Percentiles rank a stretch among this genome's conserved stretches.
Evolutionary conservation across 2,888 invertebrate species (phyloP).

Genomic region (Parnassius glacialis): DNA sequence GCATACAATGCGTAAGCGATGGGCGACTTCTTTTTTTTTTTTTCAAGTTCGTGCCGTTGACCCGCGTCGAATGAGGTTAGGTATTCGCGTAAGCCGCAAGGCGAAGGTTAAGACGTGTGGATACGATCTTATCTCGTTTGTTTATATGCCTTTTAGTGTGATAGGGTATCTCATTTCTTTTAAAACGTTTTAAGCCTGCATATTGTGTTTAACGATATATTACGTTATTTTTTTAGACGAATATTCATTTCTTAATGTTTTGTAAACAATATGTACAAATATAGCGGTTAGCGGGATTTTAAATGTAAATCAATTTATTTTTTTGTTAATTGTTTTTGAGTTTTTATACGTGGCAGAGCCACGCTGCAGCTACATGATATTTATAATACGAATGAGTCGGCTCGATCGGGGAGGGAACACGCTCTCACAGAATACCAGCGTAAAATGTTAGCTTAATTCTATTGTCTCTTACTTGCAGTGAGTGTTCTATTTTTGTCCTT

Average conservation of each 20-base stretch:
- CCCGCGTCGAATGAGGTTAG: slow-evolving; percentile 20
- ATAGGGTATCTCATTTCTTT: slow-evolving; percentile 7
- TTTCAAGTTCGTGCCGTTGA: slow-evolving; percentile 30
- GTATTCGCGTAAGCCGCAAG: slow-evolving; percentile 12
- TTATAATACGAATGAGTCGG: no score
- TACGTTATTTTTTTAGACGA: background rate
- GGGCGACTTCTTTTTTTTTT: slow-evolving; percentile 29
- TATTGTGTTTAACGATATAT: slow-evolving; percentile 6
- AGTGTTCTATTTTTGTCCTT: background rate
- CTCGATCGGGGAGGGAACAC: no score
- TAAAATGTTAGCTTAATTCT: no score
- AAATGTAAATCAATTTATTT: no score
- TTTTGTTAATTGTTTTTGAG: background rate
- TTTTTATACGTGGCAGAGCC: no score
- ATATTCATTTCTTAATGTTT: no score
- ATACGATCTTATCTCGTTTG: slow-evolving; percentile 18
- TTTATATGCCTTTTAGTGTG: slow-evolving; percentile 17
- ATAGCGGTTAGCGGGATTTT: no score
- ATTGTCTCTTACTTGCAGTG: no score
- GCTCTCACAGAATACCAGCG: no score
- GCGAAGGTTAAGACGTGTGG: slow-evolving; percentile 20
- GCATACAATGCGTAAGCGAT: slow-evolving; percentile 33
- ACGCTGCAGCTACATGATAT: no score
- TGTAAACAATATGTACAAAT: no score
- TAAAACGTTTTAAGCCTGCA: slow-evolving; percentile 15